A percentile compares a stretch with the other conserved stretches of the same genome.
Evolutionary conservation across 2,113 vertebrate genomes (phyloP).

Genomic region (Amazona guildingii): DNA sequence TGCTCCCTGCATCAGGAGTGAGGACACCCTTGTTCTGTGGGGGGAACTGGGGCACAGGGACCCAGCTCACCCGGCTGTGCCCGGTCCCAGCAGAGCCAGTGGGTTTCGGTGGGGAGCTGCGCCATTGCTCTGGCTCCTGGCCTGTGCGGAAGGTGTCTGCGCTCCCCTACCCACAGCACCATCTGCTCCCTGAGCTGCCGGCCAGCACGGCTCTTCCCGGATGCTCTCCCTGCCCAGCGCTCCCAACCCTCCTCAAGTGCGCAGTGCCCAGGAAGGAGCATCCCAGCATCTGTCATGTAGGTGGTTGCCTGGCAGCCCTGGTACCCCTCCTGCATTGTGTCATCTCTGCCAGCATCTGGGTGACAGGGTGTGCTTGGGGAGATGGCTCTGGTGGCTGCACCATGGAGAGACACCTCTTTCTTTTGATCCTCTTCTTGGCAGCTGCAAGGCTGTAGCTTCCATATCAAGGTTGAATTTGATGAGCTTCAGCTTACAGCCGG

Average conservation of each 20-base stretch:
- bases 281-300: background rate
- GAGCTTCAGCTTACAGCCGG: background rate
- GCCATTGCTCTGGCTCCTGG: background rate
- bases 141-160: fast-evolving
- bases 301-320: background rate
- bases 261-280: background rate
- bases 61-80: fast-evolving
- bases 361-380: fast-evolving
- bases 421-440: background rate
- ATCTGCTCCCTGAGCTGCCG: conserved; percentile 2
- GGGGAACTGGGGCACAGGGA: background rate
- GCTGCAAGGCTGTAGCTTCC: background rate
- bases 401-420: background rate
- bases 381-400: background rate
- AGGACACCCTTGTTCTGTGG: background rate
- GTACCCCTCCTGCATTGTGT: background rate
- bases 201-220: background rate
- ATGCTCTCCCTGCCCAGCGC: background rate
- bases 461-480: background rate
- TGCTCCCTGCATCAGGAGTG: background rate
- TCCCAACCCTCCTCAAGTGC: background rate
- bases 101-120: background rate
- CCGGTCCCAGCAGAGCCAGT: background rate
- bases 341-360: background rate
- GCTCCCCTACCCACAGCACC: background rate